Conservation (phyloP, 2,888 invertebrate species). For the Formica aserva region DNA sequence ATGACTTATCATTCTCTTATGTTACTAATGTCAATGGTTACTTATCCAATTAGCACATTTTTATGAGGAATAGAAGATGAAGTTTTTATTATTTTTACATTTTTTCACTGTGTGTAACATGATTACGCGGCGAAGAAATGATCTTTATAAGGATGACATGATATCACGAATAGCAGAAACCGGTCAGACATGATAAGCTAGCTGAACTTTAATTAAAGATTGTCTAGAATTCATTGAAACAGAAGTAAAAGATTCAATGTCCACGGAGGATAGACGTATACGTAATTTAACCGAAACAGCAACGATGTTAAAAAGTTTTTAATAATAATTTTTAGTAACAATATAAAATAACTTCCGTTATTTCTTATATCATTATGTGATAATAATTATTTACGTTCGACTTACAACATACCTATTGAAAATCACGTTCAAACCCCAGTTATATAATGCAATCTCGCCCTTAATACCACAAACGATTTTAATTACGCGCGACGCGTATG, state of each 20-base stretch:
- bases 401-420: not conserved
- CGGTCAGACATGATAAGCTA: constrained; percentile 3
- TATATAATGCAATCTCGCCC: constrained; percentile 10
- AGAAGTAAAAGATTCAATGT: not conserved
- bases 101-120: not conserved
- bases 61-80: not conserved
- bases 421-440: constrained; percentile 1
- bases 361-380: not conserved
- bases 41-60: not conserved
- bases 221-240: constrained; percentile 27
- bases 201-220: constrained; percentile 34
- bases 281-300: not conserved
- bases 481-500: constrained; percentile 30
- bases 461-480: constrained; percentile 43
- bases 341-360: not conserved
- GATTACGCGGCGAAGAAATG: not conserved
- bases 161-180: not conserved
- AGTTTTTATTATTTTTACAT: constrained; percentile 18
- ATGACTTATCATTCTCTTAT: not conserved
- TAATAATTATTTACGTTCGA: not conserved
- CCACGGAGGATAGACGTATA: not conserved
- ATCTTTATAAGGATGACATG: constrained; percentile 21
- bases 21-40: not conserved
- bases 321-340: constrained; percentile 23
- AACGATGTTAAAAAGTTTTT: constrained; percentile 8